Percentiles rank a stretch among this genome's conserved stretches.
These are phyloP conservation scores for Anarrhichthys ocellatus DNA, from an alignment of 2,113 vertebrate species.

Conservation along the genomic window DNA sequence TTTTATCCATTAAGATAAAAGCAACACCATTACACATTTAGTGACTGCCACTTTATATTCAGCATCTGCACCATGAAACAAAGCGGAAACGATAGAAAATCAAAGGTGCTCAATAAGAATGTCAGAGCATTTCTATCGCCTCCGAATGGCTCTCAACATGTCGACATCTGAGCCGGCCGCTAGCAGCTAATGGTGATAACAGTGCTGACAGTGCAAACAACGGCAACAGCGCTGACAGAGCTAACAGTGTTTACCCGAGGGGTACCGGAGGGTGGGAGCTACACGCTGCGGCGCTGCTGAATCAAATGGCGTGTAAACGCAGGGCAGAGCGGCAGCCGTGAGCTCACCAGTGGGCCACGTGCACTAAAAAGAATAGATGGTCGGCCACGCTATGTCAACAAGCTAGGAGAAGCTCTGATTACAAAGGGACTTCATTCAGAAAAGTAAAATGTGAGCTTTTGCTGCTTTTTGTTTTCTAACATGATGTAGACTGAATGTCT, in stretches of 20 bases:
- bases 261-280: too few relatives aligned
- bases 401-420: too few relatives aligned
- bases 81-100: not conserved
- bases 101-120: not conserved
- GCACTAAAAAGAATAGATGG: too few relatives aligned
- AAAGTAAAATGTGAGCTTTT: not conserved
- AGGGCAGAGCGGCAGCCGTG: too few relatives aligned
- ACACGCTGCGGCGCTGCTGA: too few relatives aligned
- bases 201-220: too few relatives aligned
- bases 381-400: too few relatives aligned
- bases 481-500: not conserved
- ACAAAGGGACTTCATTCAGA: not conserved
- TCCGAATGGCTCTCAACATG: slow-evolving; percentile 1
- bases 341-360: too few relatives aligned
- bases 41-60: not conserved
- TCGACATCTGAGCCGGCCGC: not conserved
- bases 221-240: too few relatives aligned
- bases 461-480: not conserved
- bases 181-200: not conserved
- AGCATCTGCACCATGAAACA: not conserved
- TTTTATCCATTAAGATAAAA: not conserved
- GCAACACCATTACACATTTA: not conserved
- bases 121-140: not conserved
- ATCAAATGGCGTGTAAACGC: too few relatives aligned
- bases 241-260: too few relatives aligned